A percentile compares a stretch with the other conserved stretches of the same genome.
Evolutionary conservation across 37 sponge, comb jelly and placozoan genomes (phyloP).

Genomic region (Oopsacas minuta): DNA sequence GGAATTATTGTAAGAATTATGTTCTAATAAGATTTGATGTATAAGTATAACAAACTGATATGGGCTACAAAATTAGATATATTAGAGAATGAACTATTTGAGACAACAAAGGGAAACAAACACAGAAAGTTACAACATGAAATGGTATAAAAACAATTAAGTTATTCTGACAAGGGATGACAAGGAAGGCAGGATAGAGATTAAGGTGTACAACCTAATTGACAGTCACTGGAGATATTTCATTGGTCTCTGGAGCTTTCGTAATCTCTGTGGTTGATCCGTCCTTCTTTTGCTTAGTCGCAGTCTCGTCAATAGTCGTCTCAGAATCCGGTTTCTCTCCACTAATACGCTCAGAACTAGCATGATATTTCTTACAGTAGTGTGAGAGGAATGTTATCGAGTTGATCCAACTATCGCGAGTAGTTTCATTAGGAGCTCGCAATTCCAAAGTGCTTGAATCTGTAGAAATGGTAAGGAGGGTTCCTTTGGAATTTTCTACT

Average conservation of each 20-base stretch:
- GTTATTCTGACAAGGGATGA: background rate
- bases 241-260: background rate
- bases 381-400: background rate
- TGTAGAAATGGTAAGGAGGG: background rate
- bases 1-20: too few relatives aligned
- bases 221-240: background rate
- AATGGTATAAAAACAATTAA: background rate
- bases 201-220: background rate
- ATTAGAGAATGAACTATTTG: too few relatives aligned
- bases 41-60: too few relatives aligned
- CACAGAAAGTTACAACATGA: background rate
- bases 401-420: background rate
- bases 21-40: too few relatives aligned
- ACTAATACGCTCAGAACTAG: background rate
- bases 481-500: background rate
- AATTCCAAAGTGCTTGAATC: background rate
- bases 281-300: background rate
- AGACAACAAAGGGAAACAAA: background rate
- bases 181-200: background rate
- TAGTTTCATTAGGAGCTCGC: slow-evolving; percentile 11
- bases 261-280: background rate
- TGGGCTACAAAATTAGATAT: too few relatives aligned
- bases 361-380: background rate
- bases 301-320: background rate
- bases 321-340: background rate